These are phyloP conservation scores for Cheilosia grossa DNA, from an alignment of 2,888 invertebrate genomes.

Conservation along the genomic window DNA sequence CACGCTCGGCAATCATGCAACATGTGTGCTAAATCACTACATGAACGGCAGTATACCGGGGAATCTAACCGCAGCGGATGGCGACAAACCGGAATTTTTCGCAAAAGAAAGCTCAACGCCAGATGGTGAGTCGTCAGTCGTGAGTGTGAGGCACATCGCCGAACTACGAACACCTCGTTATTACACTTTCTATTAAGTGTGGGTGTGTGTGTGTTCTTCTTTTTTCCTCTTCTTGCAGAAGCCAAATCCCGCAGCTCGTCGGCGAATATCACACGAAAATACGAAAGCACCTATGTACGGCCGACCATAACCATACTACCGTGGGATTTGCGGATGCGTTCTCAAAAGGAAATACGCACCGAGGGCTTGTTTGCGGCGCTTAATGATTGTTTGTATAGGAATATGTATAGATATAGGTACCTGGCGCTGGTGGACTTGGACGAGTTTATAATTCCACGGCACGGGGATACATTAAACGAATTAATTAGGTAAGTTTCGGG, in stretches of 20 bases:
- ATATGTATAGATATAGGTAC: slow-evolving; percentile 92
- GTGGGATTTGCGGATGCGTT: slow-evolving; percentile 92
- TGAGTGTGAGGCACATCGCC: neutral
- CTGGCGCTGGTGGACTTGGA: slow-evolving; percentile 94
- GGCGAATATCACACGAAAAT: slow-evolving; percentile 75
- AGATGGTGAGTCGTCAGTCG: slow-evolving; percentile 25
- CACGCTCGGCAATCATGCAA: slow-evolving; percentile 91
- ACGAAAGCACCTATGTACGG: slow-evolving; percentile 78
- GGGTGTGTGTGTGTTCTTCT: neutral
- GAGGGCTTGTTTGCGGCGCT: slow-evolving; percentile 96
- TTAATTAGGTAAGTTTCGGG: slow-evolving; percentile 86
- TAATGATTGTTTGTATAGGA: slow-evolving; percentile 96
- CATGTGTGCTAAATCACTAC: slow-evolving; percentile 89
- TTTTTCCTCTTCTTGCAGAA: slow-evolving; percentile 23
- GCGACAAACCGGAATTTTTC: slow-evolving; percentile 68
- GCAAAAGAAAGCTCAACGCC: slow-evolving; percentile 59
- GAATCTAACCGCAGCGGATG: slow-evolving; percentile 80
- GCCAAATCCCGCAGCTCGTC: slow-evolving; percentile 65
- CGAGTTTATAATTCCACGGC: slow-evolving; percentile 93
- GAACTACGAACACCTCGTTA: slow-evolving; percentile 9
- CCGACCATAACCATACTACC: slow-evolving; percentile 82
- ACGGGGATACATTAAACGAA: slow-evolving; percentile 90
- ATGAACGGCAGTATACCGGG: slow-evolving; percentile 81
- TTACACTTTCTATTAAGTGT: slow-evolving; percentile 1
- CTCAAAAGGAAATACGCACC: slow-evolving; percentile 95